phyloP scores from a whole-genome alignment of 2,888 invertebrate species.

The Drosophila gaucha region DNA sequence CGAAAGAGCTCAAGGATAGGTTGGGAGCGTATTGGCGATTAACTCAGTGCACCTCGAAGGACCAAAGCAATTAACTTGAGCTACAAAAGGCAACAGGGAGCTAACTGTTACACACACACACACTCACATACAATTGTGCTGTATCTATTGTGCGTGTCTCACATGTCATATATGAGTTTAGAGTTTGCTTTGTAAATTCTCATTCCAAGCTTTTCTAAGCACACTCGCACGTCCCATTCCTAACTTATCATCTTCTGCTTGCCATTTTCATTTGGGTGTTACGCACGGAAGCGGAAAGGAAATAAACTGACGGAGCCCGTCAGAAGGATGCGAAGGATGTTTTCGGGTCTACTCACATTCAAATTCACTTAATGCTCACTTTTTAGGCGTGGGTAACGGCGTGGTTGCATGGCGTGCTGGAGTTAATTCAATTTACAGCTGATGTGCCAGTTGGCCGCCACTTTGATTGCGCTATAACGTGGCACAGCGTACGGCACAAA shows the following conservation, averaged over 20 bases:
- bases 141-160: constrained; percentile 48
- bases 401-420: not conserved
- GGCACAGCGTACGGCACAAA: constrained; percentile 28
- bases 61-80: constrained; percentile 67
- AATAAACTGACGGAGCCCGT: constrained; percentile 27
- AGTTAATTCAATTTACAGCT: constrained; percentile 72
- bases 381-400: not conserved
- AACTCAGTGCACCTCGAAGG: constrained; percentile 49
- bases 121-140: not conserved
- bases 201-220: constrained; percentile 21
- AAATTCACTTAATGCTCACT: constrained; percentile 34
- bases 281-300: constrained; percentile 65
- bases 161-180: constrained; percentile 67
- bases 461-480: constrained; percentile 50
- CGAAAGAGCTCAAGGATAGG: constrained; percentile 35
- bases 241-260: constrained; percentile 28
- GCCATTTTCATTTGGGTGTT: constrained; percentile 34
- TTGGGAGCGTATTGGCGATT: constrained; percentile 49
- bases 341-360: constrained; percentile 18
- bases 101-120: constrained; percentile 5
- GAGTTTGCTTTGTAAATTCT: constrained; percentile 41
- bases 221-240: not conserved
- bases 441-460: constrained; percentile 46
- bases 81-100: constrained; percentile 16
- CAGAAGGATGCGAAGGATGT: constrained; percentile 38